Base-by-base conservation (phyloP, 2,888 invertebrate species). In the Gymnosoma rotundatum region DNA sequence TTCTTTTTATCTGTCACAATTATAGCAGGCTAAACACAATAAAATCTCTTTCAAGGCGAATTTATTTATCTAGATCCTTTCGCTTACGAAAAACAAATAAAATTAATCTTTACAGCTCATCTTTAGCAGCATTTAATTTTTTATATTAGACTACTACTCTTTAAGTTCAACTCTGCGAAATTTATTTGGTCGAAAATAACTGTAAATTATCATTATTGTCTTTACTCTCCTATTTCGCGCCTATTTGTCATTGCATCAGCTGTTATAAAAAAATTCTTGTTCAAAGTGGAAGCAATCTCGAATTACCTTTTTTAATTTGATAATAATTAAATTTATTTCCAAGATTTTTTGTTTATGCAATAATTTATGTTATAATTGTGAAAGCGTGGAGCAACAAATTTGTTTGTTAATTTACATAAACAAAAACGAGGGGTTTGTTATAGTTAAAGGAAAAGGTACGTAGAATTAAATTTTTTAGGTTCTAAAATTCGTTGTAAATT, bases 121-220 rank as follows among this genome's bases (percentile, higher is more conserved):
- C 25, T 25, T 25, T 25, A 25, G 25, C 25, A 2, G 25, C 4
- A 2, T 25, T 25, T 25, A 25, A 25, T 25, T 25, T 25, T 25
- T 25, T 25, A 4, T 25, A 25, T 2, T 25, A 32, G 32, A 32
- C 6, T 32, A 32, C 0, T 5, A 32, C 18, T 14, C 9, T 25
- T 2, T 0, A 4, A 18, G 60, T 76, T 20, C 76, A 72, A 76
- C 76, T 18, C 66, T 82, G 72, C 1, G 6, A 36, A 4, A 7
- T 48, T 64, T 60, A 66, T 58, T 3, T 50, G 1, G 50, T 32
- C 42, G 3, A 48, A 67, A 20, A n/a, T 83, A 83, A 83, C 83
- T 78, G 83, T 78, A 83, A 67, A 54, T 60, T 21, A 69, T 76
- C 2, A 14, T 18, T n/a, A 25, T 66, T 64, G 2, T 66, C 70